Evolutionary conservation across 2,888 invertebrate genomes (phyloP).

Genomic region (Exocentrus adspersus): DNA sequence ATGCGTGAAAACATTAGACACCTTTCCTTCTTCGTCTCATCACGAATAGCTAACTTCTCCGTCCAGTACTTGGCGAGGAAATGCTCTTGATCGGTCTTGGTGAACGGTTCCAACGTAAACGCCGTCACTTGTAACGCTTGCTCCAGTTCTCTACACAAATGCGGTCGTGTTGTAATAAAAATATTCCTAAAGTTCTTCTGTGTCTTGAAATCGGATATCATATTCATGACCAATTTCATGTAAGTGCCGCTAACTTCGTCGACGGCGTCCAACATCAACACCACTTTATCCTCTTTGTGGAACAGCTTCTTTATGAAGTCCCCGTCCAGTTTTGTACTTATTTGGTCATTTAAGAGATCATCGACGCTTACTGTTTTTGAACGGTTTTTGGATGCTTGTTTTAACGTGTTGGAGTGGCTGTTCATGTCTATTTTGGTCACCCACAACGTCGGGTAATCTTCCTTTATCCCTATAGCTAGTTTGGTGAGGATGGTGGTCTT

Average conservation of each 20-base stretch:
- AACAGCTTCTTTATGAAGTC: neutral
- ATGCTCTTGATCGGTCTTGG: neutral
- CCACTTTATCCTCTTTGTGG: neutral
- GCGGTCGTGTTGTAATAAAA: slow-evolving; percentile 22
- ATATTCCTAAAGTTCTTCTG: slow-evolving; percentile 18
- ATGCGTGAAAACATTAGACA: slow-evolving; percentile 1
- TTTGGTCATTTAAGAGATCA: neutral
- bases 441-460: neutral
- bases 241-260: slow-evolving; percentile 27
- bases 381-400: neutral
- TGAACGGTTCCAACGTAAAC: slow-evolving; percentile 9
- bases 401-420: neutral
- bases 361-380: neutral
- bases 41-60: neutral
- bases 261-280: slow-evolving; percentile 14
- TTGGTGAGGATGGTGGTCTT: slow-evolving; percentile 18
- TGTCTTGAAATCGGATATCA: neutral
- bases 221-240: slow-evolving; percentile 15
- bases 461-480: neutral
- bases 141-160: slow-evolving; percentile 6
- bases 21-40: neutral
- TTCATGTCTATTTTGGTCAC: slow-evolving; percentile 11
- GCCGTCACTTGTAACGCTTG: neutral
- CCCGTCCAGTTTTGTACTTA: neutral
- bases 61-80: slow-evolving; percentile 15